Evolutionary conservation across 2,113 vertebrate species (phyloP).

Genomic region (Capra hircus): DNA sequence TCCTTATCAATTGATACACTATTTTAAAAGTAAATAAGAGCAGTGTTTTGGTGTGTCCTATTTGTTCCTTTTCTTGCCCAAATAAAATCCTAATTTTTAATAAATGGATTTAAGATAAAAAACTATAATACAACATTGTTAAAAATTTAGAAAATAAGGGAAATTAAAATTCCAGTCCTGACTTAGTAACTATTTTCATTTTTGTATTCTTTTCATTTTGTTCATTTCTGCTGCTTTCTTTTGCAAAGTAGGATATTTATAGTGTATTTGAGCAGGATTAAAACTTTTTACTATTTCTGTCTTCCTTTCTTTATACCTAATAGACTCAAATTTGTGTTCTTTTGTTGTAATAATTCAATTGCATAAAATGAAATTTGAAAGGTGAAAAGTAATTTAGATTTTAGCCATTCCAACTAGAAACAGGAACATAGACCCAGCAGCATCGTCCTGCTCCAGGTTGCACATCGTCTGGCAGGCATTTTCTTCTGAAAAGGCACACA

Average conservation of each 20-base stretch:
- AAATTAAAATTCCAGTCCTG: neutral
- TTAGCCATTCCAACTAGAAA: neutral
- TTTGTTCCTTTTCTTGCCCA: neutral
- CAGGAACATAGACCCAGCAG: neutral
- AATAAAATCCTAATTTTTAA: neutral
- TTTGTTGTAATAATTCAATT: neutral
- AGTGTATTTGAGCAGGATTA: neutral
- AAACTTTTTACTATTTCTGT: neutral
- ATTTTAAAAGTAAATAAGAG: neutral
- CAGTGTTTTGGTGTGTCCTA: neutral
- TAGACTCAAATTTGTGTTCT: neutral
- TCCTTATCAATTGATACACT: neutral
- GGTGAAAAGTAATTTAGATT: neutral
- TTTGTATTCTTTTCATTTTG: neutral
- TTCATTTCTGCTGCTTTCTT: constrained; percentile 1
- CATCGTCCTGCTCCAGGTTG: neutral
- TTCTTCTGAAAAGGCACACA: neutral
- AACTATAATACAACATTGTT: neutral
- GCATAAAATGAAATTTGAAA: neutral
- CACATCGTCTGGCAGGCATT: neutral
- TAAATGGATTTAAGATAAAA: neutral
- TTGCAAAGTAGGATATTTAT: neutral
- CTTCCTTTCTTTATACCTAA: neutral
- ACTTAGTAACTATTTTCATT: neutral
- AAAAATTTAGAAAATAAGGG: neutral